Evolutionary conservation across 2,113 vertebrate genomes (phyloP).

Genomic region (Istiophorus platypterus): DNA sequence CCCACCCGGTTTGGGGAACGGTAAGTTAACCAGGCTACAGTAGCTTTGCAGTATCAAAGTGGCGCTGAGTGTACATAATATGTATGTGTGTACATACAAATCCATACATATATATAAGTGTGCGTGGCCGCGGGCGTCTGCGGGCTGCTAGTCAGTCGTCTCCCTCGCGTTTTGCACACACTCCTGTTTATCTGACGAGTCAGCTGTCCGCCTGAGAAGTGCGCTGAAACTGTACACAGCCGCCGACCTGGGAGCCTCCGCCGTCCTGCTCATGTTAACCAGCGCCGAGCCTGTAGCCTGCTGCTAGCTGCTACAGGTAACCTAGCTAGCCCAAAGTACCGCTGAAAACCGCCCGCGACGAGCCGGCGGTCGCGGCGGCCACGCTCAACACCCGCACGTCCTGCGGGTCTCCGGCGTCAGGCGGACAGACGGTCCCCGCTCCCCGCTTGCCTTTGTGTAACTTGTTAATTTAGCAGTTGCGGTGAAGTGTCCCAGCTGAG

Average conservation of each 20-base stretch:
- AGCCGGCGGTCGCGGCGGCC: conserved; percentile 43
- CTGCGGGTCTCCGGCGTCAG: not conserved
- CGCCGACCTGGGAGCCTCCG: not conserved
- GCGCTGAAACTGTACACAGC: not conserved
- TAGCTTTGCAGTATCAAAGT: conserved; percentile 64
- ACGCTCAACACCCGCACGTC: conserved; percentile 5
- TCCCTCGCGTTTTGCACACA: conserved; percentile 26
- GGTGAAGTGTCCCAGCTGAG: not conserved
- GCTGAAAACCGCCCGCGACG: conserved; percentile 18
- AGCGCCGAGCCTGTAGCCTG: conserved; percentile 19
- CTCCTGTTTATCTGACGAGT: not conserved
- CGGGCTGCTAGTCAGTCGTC: conserved; percentile 23
- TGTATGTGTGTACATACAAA: not conserved
- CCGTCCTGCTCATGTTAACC: conserved; percentile 3
- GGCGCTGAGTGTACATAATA: conserved; percentile 20
- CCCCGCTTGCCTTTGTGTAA: not conserved
- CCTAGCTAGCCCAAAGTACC: conserved; percentile 55
- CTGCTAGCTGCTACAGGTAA: conserved; percentile 52
- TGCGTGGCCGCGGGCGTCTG: not conserved
- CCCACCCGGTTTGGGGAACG: conserved; percentile 77
- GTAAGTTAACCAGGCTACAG: conserved; percentile 78
- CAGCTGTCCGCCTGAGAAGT: not conserved
- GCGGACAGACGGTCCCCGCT: not conserved
- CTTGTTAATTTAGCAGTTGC: not conserved
- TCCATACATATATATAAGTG: not conserved